A percentile compares a stretch with the other conserved stretches of the same genome.
Conservation (phyloP, 2,797 vertebrate genomes). For the Pyrocephalus nanus region DNA sequence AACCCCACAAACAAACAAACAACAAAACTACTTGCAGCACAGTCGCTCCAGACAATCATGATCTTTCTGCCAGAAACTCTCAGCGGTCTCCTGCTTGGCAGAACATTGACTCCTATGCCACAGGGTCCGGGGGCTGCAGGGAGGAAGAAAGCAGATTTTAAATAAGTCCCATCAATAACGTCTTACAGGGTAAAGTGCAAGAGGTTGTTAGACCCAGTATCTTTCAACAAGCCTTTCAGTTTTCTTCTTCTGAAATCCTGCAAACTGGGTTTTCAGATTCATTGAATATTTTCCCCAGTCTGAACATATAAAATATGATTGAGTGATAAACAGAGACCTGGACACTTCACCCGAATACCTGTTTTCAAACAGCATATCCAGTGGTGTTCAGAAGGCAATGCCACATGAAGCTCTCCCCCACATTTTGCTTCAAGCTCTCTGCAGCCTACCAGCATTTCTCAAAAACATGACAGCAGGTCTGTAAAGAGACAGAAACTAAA, state of each 20-base stretch:
- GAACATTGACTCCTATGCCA: background rate
- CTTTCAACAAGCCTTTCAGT: background rate
- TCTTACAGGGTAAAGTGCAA: conserved; percentile 6
- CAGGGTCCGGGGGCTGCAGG: background rate
- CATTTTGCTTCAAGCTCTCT: conserved; percentile 24
- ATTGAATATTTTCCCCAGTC: background rate
- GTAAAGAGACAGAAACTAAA: background rate
- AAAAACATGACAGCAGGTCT: background rate
- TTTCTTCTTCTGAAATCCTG: conserved; percentile 4
- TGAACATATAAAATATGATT: background rate
- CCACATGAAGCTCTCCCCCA: background rate
- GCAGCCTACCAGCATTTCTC: background rate
- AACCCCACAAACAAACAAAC: background rate
- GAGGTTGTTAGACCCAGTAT: background rate
- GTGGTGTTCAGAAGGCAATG: background rate
- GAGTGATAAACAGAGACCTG: background rate
- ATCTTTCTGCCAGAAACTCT: background rate
- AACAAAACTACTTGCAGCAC: background rate
- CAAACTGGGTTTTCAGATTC: background rate
- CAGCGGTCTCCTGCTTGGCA: background rate
- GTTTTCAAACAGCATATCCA: conserved; percentile 38
- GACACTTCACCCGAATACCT: background rate
- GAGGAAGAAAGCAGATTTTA: background rate
- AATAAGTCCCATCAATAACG: background rate
- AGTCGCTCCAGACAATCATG: background rate